phyloP scores from a whole-genome alignment of 2,888 invertebrate genomes.

The Parthenolecanium corni region DNA sequence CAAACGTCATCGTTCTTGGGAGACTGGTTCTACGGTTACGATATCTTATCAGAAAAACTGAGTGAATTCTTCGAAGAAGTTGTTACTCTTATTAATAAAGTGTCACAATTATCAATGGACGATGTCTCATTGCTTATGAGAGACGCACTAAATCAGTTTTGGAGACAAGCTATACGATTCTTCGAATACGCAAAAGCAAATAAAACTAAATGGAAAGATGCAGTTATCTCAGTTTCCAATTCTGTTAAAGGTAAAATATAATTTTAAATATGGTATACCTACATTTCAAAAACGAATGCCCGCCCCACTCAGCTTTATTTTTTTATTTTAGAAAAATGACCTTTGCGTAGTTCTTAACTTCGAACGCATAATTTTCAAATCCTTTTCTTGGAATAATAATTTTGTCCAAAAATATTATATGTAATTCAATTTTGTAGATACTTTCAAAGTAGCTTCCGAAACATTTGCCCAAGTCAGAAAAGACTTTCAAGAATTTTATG shows the following conservation, averaged over 20 bases:
- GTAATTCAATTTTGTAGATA: not conserved
- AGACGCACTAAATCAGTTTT: constrained; percentile 3
- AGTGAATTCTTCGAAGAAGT: constrained; percentile 14
- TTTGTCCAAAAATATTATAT: no score
- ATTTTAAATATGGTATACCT: not conserved
- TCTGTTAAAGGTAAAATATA: constrained; percentile 6
- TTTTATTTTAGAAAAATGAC: no score
- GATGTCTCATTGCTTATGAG: constrained; percentile 1
- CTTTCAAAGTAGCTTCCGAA: not conserved
- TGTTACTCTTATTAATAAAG: not conserved
- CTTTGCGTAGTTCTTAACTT: no score
- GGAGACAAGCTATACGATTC: not conserved
- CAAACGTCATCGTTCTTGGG: constrained; percentile 14
- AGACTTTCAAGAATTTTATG: constrained; percentile 4
- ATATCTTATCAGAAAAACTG: constrained; percentile 6
- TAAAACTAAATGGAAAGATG: constrained; percentile 18
- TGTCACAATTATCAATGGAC: constrained; percentile 1
- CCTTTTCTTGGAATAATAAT: no score
- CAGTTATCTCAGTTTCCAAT: not conserved
- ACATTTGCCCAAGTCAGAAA: constrained; percentile 5
- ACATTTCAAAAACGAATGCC: not conserved
- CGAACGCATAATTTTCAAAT: no score
- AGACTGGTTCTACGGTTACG: constrained; percentile 14
- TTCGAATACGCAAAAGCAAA: constrained; percentile 11
- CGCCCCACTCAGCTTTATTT: no score